Percentiles rank a stretch among this genome's conserved stretches.
These are phyloP conservation scores for Ellobius talpinus DNA, from an alignment of 2,113 vertebrate species.

Conservation along the genomic window DNA sequence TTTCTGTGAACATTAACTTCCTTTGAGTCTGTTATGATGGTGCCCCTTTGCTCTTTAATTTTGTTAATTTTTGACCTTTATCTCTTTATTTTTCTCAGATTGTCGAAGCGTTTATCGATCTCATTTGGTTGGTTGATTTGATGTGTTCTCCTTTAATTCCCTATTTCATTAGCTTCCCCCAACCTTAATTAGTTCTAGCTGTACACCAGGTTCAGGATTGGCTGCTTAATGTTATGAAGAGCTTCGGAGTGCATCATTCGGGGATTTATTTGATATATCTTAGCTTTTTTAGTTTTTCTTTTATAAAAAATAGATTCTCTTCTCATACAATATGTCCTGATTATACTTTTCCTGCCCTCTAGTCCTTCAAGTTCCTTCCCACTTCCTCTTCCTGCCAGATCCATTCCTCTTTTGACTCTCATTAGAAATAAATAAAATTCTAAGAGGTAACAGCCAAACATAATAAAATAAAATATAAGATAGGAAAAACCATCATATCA, in stretches of 20 bases:
- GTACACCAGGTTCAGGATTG: not conserved
- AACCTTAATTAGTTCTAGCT: not conserved
- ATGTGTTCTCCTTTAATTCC: not conserved
- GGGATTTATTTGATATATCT: not conserved
- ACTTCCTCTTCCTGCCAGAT: not conserved
- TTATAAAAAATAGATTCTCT: not conserved
- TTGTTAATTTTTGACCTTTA: not conserved
- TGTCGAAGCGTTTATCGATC: fast-evolving
- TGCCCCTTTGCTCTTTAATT: not conserved
- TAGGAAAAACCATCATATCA: not conserved
- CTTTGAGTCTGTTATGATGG: not conserved
- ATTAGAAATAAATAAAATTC: not conserved
- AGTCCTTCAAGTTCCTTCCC: not conserved
- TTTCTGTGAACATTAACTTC: not conserved
- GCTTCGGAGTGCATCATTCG: not conserved
- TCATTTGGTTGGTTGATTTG: not conserved
- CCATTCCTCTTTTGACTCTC: not conserved
- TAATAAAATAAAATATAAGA: not conserved
- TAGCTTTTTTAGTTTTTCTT: not conserved
- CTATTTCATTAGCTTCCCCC: not conserved
- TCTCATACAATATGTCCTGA: not conserved
- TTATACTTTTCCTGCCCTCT: not conserved
- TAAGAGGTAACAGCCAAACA: not conserved
- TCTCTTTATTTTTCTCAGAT: not conserved
- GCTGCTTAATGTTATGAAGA: not conserved